Evolutionary conservation across 1,140 invertebrate genomes (phyloP).

Genomic region (Amphibalanus amphitrite): DNA sequence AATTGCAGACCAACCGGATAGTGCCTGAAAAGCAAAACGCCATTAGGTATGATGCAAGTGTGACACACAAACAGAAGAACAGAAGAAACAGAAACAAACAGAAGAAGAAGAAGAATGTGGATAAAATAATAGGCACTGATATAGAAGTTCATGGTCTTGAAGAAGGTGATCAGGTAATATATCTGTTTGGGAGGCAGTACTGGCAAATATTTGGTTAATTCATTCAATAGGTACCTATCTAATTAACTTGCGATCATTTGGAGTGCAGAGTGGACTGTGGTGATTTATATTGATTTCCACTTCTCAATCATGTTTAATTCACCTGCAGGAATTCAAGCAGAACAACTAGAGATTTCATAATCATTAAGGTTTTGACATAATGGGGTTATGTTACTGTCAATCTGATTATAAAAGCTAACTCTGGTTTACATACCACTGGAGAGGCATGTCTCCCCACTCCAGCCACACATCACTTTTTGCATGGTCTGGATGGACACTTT

Average conservation of each 20-base stretch:
- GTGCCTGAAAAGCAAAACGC: constrained; percentile 39
- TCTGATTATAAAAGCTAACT: not conserved
- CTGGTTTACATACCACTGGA: constrained; percentile 52
- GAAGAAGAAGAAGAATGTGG: not conserved
- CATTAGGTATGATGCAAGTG: constrained; percentile 5
- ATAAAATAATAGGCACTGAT: not conserved
- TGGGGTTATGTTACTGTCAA: constrained; percentile 6
- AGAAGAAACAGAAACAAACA: constrained; percentile 3
- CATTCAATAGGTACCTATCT: too few species aligned
- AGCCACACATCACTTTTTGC: constrained; percentile 85
- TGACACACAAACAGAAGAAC: constrained; percentile 6
- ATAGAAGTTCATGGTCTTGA: not conserved
- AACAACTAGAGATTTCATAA: too few species aligned
- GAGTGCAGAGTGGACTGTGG: too few species aligned
- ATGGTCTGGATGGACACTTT: constrained; percentile 60
- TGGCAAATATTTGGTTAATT: too few species aligned
- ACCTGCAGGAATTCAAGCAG: too few species aligned
- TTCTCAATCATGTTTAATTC: too few species aligned
- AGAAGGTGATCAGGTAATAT: too few species aligned
- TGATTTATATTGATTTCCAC: too few species aligned
- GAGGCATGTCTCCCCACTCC: constrained; percentile 74
- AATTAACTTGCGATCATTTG: too few species aligned
- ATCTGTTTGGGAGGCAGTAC: too few species aligned
- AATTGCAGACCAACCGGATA: constrained; percentile 89
- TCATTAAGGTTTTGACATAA: too few species aligned